A percentile compares a stretch with the other conserved stretches of the same genome.
phyloP scores from a whole-genome alignment of 2,888 invertebrate species.

The Drosophila percnosoma region DNA sequence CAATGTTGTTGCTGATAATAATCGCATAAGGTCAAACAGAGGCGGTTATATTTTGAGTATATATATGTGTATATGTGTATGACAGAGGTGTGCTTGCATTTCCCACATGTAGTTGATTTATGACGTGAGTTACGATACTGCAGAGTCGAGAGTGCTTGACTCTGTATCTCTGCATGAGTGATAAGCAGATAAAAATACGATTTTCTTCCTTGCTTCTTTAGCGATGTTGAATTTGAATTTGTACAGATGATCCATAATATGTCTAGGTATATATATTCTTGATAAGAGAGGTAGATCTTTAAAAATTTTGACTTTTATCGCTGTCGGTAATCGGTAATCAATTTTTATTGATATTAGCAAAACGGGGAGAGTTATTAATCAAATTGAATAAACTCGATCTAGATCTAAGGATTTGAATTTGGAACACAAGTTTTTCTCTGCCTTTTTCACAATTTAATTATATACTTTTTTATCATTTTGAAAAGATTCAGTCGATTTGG shows the following conservation, averaged over 20 bases:
- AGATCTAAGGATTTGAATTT: not conserved
- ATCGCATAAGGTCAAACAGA: conserved; percentile 1
- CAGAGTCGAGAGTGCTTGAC: not conserved
- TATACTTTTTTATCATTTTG: not conserved
- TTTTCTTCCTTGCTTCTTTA: not conserved
- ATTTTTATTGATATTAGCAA: not conserved
- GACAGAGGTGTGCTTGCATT: not conserved
- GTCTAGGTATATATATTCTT: not conserved
- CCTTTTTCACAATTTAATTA: not conserved
- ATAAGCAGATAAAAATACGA: not conserved
- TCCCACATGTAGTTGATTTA: not conserved
- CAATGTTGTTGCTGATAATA: not conserved
- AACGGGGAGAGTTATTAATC: not conserved
- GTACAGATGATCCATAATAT: not conserved
- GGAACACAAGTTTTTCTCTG: not conserved
- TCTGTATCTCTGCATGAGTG: not conserved
- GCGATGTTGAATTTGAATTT: not conserved
- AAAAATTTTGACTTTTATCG: not conserved
- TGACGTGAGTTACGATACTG: not conserved
- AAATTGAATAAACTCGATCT: not conserved
- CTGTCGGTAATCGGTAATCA: not conserved
- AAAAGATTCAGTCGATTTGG: not conserved
- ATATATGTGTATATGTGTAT: not conserved
- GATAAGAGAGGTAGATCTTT: not conserved
- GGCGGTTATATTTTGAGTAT: not conserved